Conservation (phyloP, 1,140 invertebrate species). For the Pemphigus obesinymphae region DNA sequence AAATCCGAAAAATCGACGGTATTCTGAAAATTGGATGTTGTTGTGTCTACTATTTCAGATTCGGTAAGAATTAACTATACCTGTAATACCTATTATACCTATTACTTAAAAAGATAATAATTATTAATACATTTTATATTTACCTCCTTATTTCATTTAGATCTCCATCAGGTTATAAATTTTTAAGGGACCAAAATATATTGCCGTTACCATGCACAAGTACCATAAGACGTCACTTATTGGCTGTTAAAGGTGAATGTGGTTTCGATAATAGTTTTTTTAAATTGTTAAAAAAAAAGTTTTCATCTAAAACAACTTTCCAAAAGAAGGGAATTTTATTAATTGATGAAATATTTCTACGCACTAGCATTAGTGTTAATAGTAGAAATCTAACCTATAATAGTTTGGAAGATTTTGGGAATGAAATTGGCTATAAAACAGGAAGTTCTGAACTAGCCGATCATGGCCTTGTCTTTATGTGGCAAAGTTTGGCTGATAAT, state of each 20-base stretch:
- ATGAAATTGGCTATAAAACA: background rate
- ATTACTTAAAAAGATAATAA: background rate
- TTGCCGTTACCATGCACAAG: background rate
- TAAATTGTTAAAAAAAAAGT: background rate
- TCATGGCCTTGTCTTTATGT: background rate
- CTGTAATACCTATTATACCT: too few relatives aligned
- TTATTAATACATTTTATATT: background rate
- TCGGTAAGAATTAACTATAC: background rate
- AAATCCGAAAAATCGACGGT: background rate
- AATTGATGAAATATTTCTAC: background rate
- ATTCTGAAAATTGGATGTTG: background rate
- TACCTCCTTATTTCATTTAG: background rate
- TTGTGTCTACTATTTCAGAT: background rate
- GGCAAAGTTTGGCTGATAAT: background rate
- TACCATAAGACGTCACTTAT: background rate
- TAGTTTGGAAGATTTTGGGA: background rate
- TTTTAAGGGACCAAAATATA: background rate
- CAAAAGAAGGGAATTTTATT: background rate
- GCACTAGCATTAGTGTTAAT: background rate
- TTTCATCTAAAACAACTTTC: background rate
- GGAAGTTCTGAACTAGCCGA: background rate
- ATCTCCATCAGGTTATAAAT: background rate
- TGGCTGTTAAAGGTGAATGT: background rate
- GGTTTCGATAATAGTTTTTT: background rate
- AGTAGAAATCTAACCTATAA: background rate